These are phyloP conservation scores for Hemicordylus capensis DNA, from an alignment of 2,113 vertebrate species.

Conservation along the genomic window DNA sequence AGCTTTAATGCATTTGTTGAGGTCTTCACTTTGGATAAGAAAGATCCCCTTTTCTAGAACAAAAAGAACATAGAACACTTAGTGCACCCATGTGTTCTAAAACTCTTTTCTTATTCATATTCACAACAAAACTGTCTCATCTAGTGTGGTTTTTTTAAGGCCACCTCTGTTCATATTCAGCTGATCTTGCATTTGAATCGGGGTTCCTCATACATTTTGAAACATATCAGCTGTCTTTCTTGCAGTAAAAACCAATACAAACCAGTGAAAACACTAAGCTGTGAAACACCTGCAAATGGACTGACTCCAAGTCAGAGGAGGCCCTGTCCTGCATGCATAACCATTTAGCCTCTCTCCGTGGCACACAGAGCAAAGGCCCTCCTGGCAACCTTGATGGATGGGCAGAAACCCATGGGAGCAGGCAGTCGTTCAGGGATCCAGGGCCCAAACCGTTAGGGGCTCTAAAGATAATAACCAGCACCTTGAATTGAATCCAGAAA, in stretches of 20 bases:
- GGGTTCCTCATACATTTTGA: not conserved
- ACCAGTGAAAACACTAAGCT: no score
- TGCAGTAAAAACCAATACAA: not conserved
- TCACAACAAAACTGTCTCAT: not conserved
- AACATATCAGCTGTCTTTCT: not conserved
- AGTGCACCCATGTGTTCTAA: conserved; percentile 17
- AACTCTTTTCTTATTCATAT: not conserved
- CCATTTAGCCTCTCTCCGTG: no score
- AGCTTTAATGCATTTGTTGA: conserved; percentile 80
- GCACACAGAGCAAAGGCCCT: no score
- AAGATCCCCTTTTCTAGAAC: conserved; percentile 86
- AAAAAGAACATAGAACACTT: not conserved
- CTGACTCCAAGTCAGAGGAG: no score
- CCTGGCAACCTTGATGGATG: no score
- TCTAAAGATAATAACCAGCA: no score
- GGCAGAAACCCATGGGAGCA: no score
- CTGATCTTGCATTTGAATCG: not conserved
- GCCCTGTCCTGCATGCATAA: no score
- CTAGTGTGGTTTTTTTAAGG: not conserved
- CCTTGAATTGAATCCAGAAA: no score
- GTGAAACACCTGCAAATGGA: no score
- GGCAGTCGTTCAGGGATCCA: no score
- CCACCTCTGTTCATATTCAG: not conserved
- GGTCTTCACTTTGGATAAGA: conserved; percentile 82
- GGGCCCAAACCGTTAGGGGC: no score